phyloP scores from a whole-genome alignment of 2,113 vertebrate genomes.

The Nesogale talazaci region DNA sequence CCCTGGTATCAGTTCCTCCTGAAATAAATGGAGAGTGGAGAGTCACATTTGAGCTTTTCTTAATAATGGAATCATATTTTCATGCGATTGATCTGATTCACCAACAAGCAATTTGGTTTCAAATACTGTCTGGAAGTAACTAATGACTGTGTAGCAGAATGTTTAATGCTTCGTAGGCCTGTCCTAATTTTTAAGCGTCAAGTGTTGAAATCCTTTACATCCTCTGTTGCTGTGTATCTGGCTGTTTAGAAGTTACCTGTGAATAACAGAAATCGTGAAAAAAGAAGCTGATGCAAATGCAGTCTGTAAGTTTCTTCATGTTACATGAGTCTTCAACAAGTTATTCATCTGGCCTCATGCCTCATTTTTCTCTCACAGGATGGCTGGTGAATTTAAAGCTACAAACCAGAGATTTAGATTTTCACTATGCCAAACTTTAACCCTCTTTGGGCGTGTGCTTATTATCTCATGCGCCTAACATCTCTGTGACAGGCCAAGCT shows the following conservation, averaged over 20 bases:
- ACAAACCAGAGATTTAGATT: too few species aligned
- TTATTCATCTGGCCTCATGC: too few species aligned
- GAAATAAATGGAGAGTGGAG: constrained; percentile 45
- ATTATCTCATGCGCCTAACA: background rate
- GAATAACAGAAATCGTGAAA: constrained; percentile 5
- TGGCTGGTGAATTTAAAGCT: too few species aligned
- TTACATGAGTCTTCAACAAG: background rate
- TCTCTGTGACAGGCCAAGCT: background rate
- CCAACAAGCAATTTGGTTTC: constrained; percentile 61
- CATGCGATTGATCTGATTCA: constrained; percentile 57
- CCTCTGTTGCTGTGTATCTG: constrained; percentile 44
- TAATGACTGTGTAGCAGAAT: constrained; percentile 51
- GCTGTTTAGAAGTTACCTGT: constrained; percentile 42
- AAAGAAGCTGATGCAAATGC: constrained; percentile 34
- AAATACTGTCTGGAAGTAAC: constrained; percentile 63
- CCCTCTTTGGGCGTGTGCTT: background rate
- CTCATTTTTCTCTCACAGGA: too few species aligned
- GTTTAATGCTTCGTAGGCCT: constrained; percentile 41
- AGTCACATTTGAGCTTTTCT: constrained; percentile 5
- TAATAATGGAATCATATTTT: constrained; percentile 47
- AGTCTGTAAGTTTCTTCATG: constrained; percentile 5
- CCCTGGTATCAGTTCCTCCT: too few species aligned
- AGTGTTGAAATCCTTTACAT: constrained; percentile 55
- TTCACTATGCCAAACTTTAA: background rate
- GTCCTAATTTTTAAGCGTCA: constrained; percentile 57